Evolutionary conservation across 1,140 invertebrate genomes (phyloP).

Genomic region (Eufriesea mexicana): DNA sequence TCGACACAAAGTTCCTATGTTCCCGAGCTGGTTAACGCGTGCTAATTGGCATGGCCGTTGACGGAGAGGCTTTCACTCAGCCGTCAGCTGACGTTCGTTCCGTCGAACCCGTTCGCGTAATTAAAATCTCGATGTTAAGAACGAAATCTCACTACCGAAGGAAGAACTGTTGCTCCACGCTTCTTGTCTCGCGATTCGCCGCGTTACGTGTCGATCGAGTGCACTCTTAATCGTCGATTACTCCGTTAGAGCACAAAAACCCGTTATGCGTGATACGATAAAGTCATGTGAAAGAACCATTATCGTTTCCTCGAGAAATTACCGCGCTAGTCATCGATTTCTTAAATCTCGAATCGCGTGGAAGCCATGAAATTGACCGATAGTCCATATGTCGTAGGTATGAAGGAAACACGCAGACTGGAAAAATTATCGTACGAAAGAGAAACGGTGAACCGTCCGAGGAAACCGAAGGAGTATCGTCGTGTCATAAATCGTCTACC

Average conservation of each 20-base stretch:
- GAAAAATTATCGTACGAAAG: too few relatives aligned
- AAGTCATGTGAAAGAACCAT: too few relatives aligned
- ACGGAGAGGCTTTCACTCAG: slow-evolving; percentile 31
- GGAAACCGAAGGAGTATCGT: too few relatives aligned
- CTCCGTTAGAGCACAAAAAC: neutral
- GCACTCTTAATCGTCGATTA: neutral
- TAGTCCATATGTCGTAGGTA: too few relatives aligned
- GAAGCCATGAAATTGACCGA: too few relatives aligned
- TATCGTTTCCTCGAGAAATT: too few relatives aligned
- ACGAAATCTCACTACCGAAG: neutral
- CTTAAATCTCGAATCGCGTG: neutral
- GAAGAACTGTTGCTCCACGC: neutral
- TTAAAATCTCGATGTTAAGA: neutral
- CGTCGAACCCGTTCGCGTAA: slow-evolving; percentile 29
- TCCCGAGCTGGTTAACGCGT: slow-evolving; percentile 33
- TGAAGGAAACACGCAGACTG: too few relatives aligned
- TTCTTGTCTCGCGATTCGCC: neutral
- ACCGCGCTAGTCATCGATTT: too few relatives aligned
- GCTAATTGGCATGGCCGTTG: slow-evolving; percentile 30
- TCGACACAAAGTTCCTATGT: slow-evolving; percentile 15
- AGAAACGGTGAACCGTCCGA: too few relatives aligned
- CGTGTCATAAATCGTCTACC: too few relatives aligned
- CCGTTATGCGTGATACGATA: neutral
- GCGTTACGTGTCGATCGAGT: neutral
- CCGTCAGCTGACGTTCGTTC: neutral